Base-by-base conservation (phyloP, 2,888 invertebrate species). In the Macropis europaea region DNA sequence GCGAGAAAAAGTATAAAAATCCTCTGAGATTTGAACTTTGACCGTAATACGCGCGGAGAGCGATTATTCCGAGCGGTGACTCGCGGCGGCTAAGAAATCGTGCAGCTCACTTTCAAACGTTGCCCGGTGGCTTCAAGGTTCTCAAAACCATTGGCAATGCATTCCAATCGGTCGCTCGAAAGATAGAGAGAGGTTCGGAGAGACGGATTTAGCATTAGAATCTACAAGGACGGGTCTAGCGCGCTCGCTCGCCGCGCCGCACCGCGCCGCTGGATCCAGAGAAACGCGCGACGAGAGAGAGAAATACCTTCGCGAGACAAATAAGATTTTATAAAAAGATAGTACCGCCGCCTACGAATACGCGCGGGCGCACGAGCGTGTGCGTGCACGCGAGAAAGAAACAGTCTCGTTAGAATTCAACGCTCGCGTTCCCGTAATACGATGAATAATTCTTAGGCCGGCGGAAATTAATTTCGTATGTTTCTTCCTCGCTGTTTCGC, bases 161-260 rank as follows among this genome's bases (percentile, higher is more conserved):
- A 81, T 81, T 81, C 80, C 80, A 81, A 81, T 81, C 81, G 79
- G 73, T 77, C 64, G 81, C 79, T 61, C 81, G 81, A 81, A 81
- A 81, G 80, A 80, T 81, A 77, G 81, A 80, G 79, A 81, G 81
- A 81, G 81, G 81, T 75, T 77, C 80, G 47, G 77, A 77, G 81
- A 80, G 81, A 81, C 80, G 79, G 81, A 80, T 81, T 81, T 80
- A 81, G 81, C 80, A 80, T 81, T 81, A 81, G 81, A 81, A 81
- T 81, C 71, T 81, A 80, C 80, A 81, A 81, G 81, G 81, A 81
- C 81, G n/a, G n/a, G n/a, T n/a, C n/a, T n/a, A 79, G 50, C 76
- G 47, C 38, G 57, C 68, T 54, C 67, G 59, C 76, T 66, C 76
- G 76, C 62, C 54, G 64, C 63, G 79, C n/a, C n/a, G n/a, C n/a